Percentiles rank a stretch among this genome's conserved stretches.
phyloP scores from a whole-genome alignment of 2,888 invertebrate species.

The Stenotaenia linearis region DNA sequence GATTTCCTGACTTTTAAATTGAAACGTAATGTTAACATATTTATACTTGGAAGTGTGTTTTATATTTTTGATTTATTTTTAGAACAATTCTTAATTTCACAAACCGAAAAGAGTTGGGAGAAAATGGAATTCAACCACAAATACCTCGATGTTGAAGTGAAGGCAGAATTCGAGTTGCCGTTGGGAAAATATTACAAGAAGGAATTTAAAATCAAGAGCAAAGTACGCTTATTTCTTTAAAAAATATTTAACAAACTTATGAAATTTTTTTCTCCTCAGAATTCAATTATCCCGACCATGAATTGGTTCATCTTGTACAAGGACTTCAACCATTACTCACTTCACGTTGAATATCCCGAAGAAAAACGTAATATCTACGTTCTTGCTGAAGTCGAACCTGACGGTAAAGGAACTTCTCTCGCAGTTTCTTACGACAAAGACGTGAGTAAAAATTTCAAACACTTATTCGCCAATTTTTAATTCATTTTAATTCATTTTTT shows the following conservation, averaged over 20 bases:
- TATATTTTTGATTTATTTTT: background rate
- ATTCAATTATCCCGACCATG: background rate
- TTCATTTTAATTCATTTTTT: background rate
- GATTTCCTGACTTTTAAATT: conserved; percentile 29
- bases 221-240: too few species aligned
- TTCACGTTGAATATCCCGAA: conserved; percentile 13
- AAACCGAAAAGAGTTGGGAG: background rate
- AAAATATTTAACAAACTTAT: too few species aligned
- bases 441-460: background rate
- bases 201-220: conserved; percentile 6
- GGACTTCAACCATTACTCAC: background rate
- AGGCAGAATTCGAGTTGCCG: conserved; percentile 7
- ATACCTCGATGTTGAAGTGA: conserved; percentile 24
- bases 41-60: background rate
- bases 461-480: too few species aligned
- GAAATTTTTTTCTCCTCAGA: background rate
- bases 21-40: conserved; percentile 8
- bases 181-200: background rate
- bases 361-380: conserved; percentile 10
- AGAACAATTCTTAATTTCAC: background rate
- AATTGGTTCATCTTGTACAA: background rate
- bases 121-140: conserved; percentile 12
- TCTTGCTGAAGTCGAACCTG: background rate
- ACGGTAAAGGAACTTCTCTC: background rate
- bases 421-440: background rate